Evolutionary conservation across 2,113 vertebrate species (phyloP), one percentile per base, ranked within the genome.

Genomic region (Xyliphius kryptos): DNA sequence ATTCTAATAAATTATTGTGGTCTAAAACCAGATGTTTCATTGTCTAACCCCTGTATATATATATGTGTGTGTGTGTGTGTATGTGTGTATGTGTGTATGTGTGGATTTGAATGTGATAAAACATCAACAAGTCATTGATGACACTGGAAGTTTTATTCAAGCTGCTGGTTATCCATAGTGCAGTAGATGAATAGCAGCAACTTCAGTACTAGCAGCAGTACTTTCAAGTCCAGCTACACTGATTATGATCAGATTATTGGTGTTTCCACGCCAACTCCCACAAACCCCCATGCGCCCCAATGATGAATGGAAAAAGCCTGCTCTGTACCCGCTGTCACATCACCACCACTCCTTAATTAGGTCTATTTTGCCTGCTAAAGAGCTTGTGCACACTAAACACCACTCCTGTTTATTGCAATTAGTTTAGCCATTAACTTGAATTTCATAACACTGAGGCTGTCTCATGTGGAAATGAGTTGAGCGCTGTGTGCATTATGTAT

Each of bases 331-430:
- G 81, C 83, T 88, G 88, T 86, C 88, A 89, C 89, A 92, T 92
- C 89, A 83, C 82, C 85, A 81, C 87, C 84, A 78, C 87, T 87
- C 86, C 79, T 89, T 93, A 94, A 95, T 96, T 93, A 94, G 88
- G 87, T 87, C 83, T 86, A 86, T 89, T 91, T 89, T 87, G 82
- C 80, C 80, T 86, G 83, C 86, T 86, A 84, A 87, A 90, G 86
- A 83, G 85, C 85, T 86, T 85, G 86, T 82, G 15, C 87, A 81
- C 86, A 85, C 89, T 90, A 91, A 91, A 91, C 89, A 90, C 82
- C 87, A 88, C 85, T 91, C 85, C 87, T 89, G 89, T 89, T 89
- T 89, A 90, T 88, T 89, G 89, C 90, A 93, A 94, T 97, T 91
- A 92, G 89, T 88, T 88, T 81, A 82, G 72, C 83, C 88, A 89